Evolutionary conservation across 2,797 vertebrate genomes (phyloP).

Genomic region (Labroides dimidiatus): DNA sequence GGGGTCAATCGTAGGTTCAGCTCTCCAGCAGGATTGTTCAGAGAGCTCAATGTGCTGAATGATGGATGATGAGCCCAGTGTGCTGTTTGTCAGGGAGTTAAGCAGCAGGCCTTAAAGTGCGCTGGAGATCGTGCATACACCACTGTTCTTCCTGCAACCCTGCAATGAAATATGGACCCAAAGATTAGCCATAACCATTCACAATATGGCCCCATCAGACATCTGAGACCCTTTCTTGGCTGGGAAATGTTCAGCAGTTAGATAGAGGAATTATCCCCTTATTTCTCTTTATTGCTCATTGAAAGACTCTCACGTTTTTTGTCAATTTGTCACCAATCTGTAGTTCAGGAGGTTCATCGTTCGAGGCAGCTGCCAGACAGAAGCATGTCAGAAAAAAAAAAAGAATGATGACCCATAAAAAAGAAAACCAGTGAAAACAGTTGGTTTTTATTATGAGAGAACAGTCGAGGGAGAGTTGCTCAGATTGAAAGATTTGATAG

Average conservation of each 20-base stretch:
- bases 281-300: slow-evolving; percentile 33
- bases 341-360: slow-evolving; percentile 22
- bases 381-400: slow-evolving; percentile 5
- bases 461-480: neutral
- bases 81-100: slow-evolving; percentile 44
- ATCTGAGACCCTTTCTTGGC: slow-evolving; percentile 18
- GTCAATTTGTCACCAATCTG: slow-evolving; percentile 5
- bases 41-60: slow-evolving; percentile 39
- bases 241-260: slow-evolving; percentile 1
- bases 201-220: slow-evolving; percentile 34
- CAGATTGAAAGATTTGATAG: slow-evolving; percentile 13
- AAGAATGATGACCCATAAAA: neutral
- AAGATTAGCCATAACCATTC: slow-evolving; percentile 17
- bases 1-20: slow-evolving; percentile 57
- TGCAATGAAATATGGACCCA: slow-evolving; percentile 34
- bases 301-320: slow-evolving; percentile 34
- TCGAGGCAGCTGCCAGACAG: slow-evolving; percentile 8
- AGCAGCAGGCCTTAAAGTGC: slow-evolving; percentile 24
- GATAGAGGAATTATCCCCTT: slow-evolving; percentile 2
- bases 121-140: slow-evolving; percentile 17
- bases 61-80: slow-evolving; percentile 42
- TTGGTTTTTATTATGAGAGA: slow-evolving; percentile 15
- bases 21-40: slow-evolving; percentile 35
- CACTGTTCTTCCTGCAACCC: slow-evolving; percentile 13
- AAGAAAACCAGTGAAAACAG: neutral